Base-by-base conservation (phyloP, 30 jellyfish, hydroid and myxozoan species). In the Sanderia malayensis region DNA sequence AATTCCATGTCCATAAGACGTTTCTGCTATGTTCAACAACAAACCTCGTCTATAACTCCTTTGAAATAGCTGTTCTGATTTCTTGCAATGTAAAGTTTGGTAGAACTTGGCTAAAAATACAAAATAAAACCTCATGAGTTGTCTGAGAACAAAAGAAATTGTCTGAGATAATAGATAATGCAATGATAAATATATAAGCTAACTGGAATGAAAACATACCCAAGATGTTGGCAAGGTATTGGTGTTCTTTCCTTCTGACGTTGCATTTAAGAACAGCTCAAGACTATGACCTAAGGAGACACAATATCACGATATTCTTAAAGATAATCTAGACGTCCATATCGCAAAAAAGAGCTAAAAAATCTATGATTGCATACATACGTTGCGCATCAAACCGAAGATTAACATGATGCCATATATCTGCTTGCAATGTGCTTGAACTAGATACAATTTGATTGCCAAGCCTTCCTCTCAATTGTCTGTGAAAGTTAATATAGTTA, bases 41-140 rank as follows among this genome's bases (percentile, higher is more conserved):
- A 0, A 32, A 89, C 97, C 89, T 89, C 97, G 41, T 89, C 97
- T 15, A 89, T 32, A 25, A 70, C 75, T 28, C 97, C 97, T 71
- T 66, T 76, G 73, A 75, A 82, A 47, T 82, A 82, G 24, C 33
- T 79, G 72, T 47, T 44, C 27, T 30, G 71, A 52, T 83, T 71
- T 55, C 95, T 70, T 15, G 92, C 97, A 32, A 83, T 53, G 59
- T 67, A 82, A 19, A 89, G 29, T 3, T 53, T 71, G 17, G 67
- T 72, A 37, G 82, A 46, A 11, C 58, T 46, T 7, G 80, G 76
- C 95, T 86, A 33, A 74, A 58, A 73, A 41, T 8, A n/a, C n/a
- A n/a, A n/a, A n/a, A n/a, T n/a, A n/a, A n/a, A n/a, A n/a, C n/a
- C n/a, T n/a, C n/a, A n/a, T n/a, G n/a, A n/a, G n/a, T n/a, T n/a